These are phyloP conservation scores for Caerostris extrusa DNA, from an alignment of 1,140 invertebrate genomes.

Conservation along the genomic window DNA sequence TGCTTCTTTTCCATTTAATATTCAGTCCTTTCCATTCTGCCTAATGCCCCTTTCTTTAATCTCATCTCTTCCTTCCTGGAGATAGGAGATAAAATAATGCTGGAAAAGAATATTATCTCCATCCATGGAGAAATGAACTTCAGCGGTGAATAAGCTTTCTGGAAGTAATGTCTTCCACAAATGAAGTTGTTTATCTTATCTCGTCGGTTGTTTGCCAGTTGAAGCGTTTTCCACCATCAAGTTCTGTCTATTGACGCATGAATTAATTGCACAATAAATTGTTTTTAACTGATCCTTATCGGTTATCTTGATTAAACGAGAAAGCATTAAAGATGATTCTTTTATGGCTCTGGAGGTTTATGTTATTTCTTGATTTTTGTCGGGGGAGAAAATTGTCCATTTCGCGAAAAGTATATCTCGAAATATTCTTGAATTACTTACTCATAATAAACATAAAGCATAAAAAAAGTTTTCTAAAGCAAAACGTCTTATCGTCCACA, in stretches of 20 bases:
- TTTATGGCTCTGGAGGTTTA: no score
- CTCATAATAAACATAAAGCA: no score
- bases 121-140: background rate
- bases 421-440: no score
- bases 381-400: no score
- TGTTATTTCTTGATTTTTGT: no score
- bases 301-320: no score
- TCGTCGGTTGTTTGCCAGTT: background rate
- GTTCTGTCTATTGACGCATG: background rate
- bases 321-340: no score
- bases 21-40: background rate
- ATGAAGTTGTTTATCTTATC: constrained; percentile 40
- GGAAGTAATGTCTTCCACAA: background rate
- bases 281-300: constrained; percentile 3
- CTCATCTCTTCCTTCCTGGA: background rate
- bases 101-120: background rate
- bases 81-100: background rate
- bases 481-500: no score
- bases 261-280: constrained; percentile 32
- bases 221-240: no score
- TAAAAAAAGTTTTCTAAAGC: no score
- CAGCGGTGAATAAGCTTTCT: constrained; percentile 1
- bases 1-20: constrained; percentile 14
- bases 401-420: no score
- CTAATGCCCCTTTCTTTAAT: constrained; percentile 20